These are phyloP conservation scores for Cotesia vestalis DNA, from an alignment of 1,140 invertebrate genomes.

Conservation along the genomic window DNA sequence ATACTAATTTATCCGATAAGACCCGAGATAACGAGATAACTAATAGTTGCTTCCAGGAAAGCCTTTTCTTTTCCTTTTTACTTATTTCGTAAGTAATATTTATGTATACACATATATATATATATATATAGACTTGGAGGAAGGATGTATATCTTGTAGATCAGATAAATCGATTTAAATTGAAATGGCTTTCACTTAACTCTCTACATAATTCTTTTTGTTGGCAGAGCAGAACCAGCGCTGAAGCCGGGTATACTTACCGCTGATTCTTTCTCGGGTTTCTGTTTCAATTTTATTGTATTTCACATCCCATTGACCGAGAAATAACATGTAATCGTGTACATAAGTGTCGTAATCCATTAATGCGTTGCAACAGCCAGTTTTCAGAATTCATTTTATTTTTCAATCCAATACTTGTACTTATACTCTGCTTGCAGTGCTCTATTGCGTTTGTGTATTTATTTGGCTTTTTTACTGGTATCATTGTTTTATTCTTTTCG, in stretches of 20 bases:
- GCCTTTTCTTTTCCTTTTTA: not conserved
- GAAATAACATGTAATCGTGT: slow-evolving; percentile 24
- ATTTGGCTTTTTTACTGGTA: slow-evolving; percentile 4
- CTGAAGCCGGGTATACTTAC: too few relatives aligned
- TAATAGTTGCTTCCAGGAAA: not conserved
- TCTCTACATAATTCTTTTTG: too few relatives aligned
- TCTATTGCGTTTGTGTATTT: not conserved
- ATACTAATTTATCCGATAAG: slow-evolving; percentile 15
- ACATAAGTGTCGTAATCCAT: slow-evolving; percentile 8
- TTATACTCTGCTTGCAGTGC: not conserved
- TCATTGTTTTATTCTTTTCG: slow-evolving; percentile 5
- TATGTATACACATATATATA: not conserved
- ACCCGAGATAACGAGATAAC: not conserved
- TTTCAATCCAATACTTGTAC: not conserved
- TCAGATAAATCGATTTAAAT: too few relatives aligned
- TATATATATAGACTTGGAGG: not conserved
- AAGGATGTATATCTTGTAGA: too few relatives aligned
- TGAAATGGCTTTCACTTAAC: too few relatives aligned
- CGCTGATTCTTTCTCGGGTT: not conserved
- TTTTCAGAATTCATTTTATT: not conserved
- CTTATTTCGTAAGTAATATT: not conserved
- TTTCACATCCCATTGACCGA: slow-evolving; percentile 20
- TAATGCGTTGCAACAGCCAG: slow-evolving; percentile 13
- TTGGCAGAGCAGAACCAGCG: too few relatives aligned
- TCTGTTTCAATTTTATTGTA: slow-evolving; percentile 4